Percentiles rank a stretch among this genome's conserved stretches.
Conservation (phyloP, 2,113 vertebrate genomes). For the Crotalus helleri region DNA sequence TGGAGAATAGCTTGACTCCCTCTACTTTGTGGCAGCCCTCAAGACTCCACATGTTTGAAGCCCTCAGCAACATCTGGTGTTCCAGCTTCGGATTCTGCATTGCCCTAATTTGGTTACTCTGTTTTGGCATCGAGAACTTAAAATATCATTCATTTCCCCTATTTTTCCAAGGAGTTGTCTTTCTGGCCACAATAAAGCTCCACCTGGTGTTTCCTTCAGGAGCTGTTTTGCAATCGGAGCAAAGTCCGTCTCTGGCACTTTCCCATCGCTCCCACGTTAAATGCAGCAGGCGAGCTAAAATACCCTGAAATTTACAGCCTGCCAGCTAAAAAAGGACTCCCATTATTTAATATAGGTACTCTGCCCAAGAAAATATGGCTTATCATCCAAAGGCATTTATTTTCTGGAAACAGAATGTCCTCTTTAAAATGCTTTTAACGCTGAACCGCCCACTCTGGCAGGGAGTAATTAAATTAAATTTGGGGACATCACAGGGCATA, state of each 20-base stretch:
- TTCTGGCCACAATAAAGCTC: neutral
- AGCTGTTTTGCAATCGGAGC: neutral
- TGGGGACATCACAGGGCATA: neutral
- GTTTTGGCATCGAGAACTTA: neutral
- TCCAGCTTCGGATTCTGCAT: neutral
- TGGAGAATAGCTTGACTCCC: neutral
- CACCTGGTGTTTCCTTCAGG: neutral
- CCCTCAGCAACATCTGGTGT: neutral
- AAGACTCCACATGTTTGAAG: neutral
- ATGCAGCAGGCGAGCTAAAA: neutral
- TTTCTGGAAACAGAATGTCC: conserved; percentile 18
- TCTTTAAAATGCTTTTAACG: conserved; percentile 1
- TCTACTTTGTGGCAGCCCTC: neutral
- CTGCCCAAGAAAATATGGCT: neutral
- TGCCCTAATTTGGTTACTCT: neutral
- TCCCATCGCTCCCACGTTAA: neutral
- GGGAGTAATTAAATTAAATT: conserved; percentile 11
- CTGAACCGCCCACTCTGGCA: neutral
- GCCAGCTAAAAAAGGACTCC: neutral
- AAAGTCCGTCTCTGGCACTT: neutral
- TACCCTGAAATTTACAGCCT: conserved; percentile 4
- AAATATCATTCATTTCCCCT: neutral
- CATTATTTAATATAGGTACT: neutral
- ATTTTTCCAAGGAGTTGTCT: neutral
- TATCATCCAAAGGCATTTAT: neutral